Evolutionary conservation across 2,797 vertebrate genomes (phyloP).

Genomic region (Pipistrellus nathusii): DNA sequence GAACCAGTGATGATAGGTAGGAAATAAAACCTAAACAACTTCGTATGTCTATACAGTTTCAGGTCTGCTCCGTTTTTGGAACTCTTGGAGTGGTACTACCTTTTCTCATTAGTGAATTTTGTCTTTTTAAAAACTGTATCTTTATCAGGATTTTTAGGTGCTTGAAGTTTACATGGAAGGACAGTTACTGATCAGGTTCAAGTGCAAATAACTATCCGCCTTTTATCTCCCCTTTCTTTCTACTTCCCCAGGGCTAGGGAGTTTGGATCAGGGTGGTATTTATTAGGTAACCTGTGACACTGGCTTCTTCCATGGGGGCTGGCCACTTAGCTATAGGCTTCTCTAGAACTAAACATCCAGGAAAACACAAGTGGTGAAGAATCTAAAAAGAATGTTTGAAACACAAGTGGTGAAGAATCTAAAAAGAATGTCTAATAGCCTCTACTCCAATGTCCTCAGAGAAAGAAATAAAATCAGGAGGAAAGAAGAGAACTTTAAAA

Average conservation of each 20-base stretch:
- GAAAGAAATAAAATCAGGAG: conserved; percentile 13
- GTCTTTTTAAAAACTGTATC: conserved; percentile 35
- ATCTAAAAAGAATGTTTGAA: conserved; percentile 47
- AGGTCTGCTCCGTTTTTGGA: conserved; percentile 37
- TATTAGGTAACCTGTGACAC: neutral
- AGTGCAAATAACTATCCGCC: neutral
- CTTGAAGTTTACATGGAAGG: conserved; percentile 62
- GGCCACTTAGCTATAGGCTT: neutral
- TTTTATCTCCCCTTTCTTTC: neutral
- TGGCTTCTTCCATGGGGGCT: conserved; percentile 6
- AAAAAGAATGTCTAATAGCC: neutral
- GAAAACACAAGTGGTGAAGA: conserved; percentile 37
- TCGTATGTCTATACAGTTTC: neutral
- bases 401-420: conserved; percentile 34
- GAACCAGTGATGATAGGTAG: neutral
- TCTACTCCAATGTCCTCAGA: conserved; percentile 32
- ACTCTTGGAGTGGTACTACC: neutral
- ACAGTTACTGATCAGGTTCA: conserved; percentile 59
- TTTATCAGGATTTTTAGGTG: neutral
- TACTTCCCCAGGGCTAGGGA: neutral
- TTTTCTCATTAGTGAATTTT: conserved; percentile 54
- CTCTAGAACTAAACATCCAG: conserved; percentile 6
- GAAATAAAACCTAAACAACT: conserved; percentile 8
- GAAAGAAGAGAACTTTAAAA: conserved; percentile 28
- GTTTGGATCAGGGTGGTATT: neutral